phyloP scores from a whole-genome alignment of 2,113 vertebrate genomes.

The Microcebus murinus region DNA sequence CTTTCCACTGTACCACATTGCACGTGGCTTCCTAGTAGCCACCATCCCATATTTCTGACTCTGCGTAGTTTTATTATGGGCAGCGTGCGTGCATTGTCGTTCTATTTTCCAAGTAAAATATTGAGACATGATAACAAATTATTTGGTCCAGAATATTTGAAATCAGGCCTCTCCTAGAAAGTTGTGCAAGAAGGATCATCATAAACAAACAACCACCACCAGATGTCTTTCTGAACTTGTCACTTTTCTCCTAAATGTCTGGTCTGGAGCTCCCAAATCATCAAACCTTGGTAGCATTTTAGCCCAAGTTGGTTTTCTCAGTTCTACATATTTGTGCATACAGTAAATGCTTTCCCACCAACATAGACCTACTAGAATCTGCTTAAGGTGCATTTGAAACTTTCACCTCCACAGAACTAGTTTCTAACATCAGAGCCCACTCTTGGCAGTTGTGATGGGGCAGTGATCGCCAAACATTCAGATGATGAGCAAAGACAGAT shows the following conservation, averaged over 20 bases:
- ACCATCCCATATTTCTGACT: neutral
- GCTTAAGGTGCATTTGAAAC: neutral
- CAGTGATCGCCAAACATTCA: neutral
- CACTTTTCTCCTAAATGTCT: slow-evolving; percentile 36
- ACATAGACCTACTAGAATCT: neutral
- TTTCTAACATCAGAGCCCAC: neutral
- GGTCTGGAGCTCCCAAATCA: neutral
- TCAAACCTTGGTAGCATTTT: neutral
- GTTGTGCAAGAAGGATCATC: neutral
- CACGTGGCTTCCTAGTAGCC: neutral
- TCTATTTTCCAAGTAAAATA: slow-evolving; percentile 10
- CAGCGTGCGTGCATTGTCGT: neutral
- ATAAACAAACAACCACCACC: neutral
- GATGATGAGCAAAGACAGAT: neutral
- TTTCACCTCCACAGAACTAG: neutral
- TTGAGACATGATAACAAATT: neutral
- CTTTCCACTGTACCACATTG: neutral
- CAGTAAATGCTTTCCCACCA: slow-evolving; percentile 48
- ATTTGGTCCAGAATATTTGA: neutral
- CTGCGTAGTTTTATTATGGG: neutral
- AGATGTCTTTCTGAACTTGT: neutral
- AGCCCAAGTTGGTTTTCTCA: neutral
- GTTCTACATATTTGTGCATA: neutral
- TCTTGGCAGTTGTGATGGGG: neutral
- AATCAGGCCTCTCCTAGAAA: neutral